Percentiles rank a stretch among this genome's conserved stretches.
Conservation (phyloP, 2,113 vertebrate species). For the Sorex araneus region DNA sequence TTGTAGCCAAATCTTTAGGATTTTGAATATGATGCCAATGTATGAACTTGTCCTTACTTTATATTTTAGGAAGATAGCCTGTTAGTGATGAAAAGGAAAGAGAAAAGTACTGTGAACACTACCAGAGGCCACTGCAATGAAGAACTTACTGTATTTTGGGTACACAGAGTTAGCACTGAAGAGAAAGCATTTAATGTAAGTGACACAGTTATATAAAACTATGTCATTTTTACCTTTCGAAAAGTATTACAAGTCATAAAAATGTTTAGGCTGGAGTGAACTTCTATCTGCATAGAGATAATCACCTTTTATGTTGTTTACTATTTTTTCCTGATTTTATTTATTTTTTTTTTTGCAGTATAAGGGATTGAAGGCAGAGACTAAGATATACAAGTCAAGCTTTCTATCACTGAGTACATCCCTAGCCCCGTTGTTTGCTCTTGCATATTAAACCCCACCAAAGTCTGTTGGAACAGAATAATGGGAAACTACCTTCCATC, state of each 20-base stretch:
- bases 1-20: neutral
- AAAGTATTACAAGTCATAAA: neutral
- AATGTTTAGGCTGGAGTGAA: neutral
- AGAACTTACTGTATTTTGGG: neutral
- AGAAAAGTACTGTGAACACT: neutral
- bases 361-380: too few species aligned
- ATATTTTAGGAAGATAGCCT: too few species aligned
- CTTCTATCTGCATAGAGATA: neutral
- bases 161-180: neutral
- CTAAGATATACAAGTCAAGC: too few species aligned
- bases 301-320: neutral
- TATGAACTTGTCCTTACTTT: neutral
- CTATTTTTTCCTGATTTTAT: too few species aligned
- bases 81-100: too few species aligned
- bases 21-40: neutral
- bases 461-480: neutral
- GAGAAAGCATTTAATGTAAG: neutral
- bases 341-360: too few species aligned
- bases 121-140: neutral
- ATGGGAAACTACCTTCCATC: neutral
- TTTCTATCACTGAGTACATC: too few species aligned
- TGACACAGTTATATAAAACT: neutral
- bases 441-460: too few species aligned
- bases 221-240: neutral
- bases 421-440: too few species aligned